Base-by-base conservation (phyloP, 2,888 invertebrate species). In the Cephus nigrinus region DNA sequence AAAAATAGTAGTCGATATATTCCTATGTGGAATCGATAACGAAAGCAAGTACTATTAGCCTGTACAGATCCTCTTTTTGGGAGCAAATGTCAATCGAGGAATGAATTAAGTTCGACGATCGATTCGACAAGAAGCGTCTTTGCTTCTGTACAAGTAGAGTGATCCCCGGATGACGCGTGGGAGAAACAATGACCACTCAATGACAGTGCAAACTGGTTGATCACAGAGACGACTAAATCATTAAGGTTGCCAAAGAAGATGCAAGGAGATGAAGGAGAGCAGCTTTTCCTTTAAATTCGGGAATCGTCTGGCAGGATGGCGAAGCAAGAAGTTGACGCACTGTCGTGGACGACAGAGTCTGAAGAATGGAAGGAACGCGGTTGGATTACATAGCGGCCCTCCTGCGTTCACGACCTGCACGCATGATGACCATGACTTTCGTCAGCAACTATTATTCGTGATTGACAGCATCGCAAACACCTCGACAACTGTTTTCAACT, bases 361-460 rank as follows among this genome's bases (percentile, higher is more conserved):
- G 55, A 55, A 23, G 55, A 55, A 55, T 55, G 55, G 23, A 55
- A 55, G 55, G 55, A 55, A 55, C 55, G 77, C 34, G 75, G 75
- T 55, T 76, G 81, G 81, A 79, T 86, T 83, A 85, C 84, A 88
- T 85, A 84, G 79, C 78, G 79, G 81, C 80, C 81, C 80, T 82
- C 76, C 81, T 81, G 80, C 78, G 79, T 81, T 83, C 83, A 79
- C 83, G 80, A 82, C 79, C 80, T 82, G 81, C 80, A 80, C 80
- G 82, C 83, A 82, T 82, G 82, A 84, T 84, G 87, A 86, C 87
- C 88, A 85, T 87, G 87, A 87, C 87, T 87, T 87, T 88, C 86
- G 82, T 88, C 82, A 87, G 85, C 83, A 75, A 80, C 76, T 78
- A 83, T 73, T 73, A 77, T 76, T 74, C 77, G 77, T 75, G 75